Conservation (phyloP, 2,888 invertebrate species). For the Cantharis nigra region DNA sequence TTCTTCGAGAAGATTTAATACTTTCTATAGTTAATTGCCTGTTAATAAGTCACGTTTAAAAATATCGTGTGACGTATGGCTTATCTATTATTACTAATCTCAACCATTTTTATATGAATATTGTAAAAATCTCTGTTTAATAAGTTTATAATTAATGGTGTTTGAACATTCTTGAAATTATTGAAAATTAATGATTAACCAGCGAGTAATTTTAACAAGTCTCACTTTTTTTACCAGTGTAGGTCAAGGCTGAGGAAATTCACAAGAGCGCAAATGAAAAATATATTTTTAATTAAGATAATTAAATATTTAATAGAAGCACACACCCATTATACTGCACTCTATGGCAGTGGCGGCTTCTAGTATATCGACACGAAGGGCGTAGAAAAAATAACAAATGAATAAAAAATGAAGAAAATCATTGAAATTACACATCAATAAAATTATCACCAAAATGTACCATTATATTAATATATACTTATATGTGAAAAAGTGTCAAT, state of each 20-base stretch:
- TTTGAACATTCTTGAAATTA: not conserved
- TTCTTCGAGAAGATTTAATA: not conserved
- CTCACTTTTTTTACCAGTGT: not conserved
- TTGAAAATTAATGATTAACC: not conserved
- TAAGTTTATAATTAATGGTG: not conserved
- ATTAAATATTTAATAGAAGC: not conserved
- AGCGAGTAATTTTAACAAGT: not conserved
- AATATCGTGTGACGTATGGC: not conserved
- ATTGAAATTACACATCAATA: no score
- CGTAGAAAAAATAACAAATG: no score
- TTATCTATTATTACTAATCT: not conserved
- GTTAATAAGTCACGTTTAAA: not conserved
- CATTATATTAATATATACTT: no score
- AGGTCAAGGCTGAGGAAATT: not conserved
- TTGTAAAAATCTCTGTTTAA: not conserved
- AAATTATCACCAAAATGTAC: no score
- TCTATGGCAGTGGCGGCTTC: not conserved
- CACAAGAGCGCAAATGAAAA: not conserved
- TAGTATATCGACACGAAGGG: not conserved
- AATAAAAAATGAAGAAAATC: no score
- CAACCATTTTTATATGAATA: not conserved
- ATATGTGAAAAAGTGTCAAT: no score
- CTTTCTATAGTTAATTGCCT: not conserved
- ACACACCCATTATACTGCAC: not conserved
- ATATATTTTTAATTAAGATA: not conserved